Conservation (phyloP, 2,797 vertebrate species). For the Artibeus jamaicensis region DNA sequence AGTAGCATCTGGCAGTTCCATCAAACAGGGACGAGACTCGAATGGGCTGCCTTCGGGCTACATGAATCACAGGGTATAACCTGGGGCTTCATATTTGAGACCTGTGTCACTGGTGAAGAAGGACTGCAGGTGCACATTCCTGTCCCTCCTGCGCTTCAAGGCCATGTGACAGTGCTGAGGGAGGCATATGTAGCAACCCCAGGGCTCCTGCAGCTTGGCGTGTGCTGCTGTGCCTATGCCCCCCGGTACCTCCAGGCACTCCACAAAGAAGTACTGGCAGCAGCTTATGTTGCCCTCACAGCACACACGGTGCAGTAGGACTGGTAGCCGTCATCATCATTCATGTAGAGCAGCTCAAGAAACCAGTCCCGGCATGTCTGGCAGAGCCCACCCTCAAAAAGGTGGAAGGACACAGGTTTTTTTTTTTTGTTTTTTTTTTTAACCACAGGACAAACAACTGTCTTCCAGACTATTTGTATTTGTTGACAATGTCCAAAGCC, state of each 20-base stretch:
- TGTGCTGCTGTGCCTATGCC: conserved; percentile 88
- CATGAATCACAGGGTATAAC: conserved; percentile 91
- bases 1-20: conserved; percentile 92
- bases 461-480: conserved; percentile 93
- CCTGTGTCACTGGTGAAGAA: conserved; percentile 93
- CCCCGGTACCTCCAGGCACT: conserved; percentile 94
- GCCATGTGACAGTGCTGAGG: conserved; percentile 86
- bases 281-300: conserved; percentile 94
- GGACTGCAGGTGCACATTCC: conserved; percentile 91
- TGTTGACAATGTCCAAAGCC: conserved; percentile 90
- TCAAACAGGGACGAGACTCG: conserved; percentile 94
- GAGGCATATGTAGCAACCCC: conserved; percentile 97
- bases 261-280: conserved; percentile 97
- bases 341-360: conserved; percentile 97
- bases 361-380: conserved; percentile 94
- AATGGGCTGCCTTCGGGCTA: conserved; percentile 92
- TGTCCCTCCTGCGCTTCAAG: conserved; percentile 90
- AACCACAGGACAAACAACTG: conserved; percentile 93
- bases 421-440: conserved; percentile 80
- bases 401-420: conserved; percentile 90
- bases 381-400: conserved; percentile 96
- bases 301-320: conserved; percentile 95
- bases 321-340: conserved; percentile 95
- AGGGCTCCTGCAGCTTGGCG: conserved; percentile 92
- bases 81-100: conserved; percentile 92